Evolutionary conservation across 2,113 vertebrate species (phyloP).

Genomic region (Taurulus bubalis): DNA sequence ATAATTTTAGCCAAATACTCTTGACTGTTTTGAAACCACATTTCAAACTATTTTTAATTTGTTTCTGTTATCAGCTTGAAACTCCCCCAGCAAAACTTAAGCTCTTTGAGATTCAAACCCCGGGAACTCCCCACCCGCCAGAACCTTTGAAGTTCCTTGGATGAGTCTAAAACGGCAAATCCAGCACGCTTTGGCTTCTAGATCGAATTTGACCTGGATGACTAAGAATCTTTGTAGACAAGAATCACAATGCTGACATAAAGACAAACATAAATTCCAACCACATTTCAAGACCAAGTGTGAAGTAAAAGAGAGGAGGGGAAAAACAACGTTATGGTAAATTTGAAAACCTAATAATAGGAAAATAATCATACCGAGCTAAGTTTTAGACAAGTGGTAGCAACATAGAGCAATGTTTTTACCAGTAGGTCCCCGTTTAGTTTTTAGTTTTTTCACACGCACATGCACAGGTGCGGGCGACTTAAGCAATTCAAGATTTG

Average conservation of each 20-base stretch:
- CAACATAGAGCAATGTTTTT: neutral
- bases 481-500: neutral
- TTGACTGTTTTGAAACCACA: slow-evolving; percentile 14
- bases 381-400: neutral
- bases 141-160: neutral
- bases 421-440: neutral
- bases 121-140: slow-evolving; percentile 23
- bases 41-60: slow-evolving; percentile 6
- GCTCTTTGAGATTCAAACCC: neutral
- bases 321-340: neutral
- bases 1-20: neutral
- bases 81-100: neutral
- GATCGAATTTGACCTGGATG: slow-evolving; percentile 10
- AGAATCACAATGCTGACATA: neutral
- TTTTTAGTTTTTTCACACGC: neutral
- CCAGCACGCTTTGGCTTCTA: neutral
- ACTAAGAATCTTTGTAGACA: slow-evolving; percentile 18
- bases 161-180: slow-evolving; percentile 17
- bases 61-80: slow-evolving; percentile 14
- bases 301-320: neutral
- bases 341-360: neutral
- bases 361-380: neutral
- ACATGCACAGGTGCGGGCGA: neutral
- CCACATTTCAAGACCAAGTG: neutral
- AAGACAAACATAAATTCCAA: neutral